Conservation (phyloP, 1,140 invertebrate species). For the Pseudomyrmex concolor region DNA sequence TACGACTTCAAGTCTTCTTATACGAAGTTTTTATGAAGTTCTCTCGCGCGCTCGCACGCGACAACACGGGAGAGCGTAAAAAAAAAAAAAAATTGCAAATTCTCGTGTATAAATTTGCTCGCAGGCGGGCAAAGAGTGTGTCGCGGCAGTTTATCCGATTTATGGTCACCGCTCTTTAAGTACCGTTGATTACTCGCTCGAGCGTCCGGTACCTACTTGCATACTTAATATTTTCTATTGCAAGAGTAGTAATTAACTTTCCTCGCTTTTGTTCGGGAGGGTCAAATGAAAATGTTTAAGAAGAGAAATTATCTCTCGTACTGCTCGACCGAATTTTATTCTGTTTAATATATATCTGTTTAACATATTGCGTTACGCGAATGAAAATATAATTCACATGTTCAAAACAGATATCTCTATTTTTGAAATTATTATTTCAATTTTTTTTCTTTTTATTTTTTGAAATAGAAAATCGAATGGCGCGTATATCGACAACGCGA, state of each 20-base stretch:
- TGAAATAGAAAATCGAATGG: background rate
- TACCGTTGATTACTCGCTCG: constrained; percentile 31
- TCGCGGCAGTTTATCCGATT: constrained; percentile 38
- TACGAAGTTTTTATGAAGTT: constrained; percentile 43
- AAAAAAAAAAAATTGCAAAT: constrained; percentile 37
- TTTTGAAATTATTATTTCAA: no score
- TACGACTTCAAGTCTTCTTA: constrained; percentile 42
- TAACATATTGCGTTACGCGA: background rate
- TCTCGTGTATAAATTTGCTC: constrained; percentile 46
- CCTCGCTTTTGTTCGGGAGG: no score
- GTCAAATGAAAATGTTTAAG: background rate
- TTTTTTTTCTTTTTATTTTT: background rate
- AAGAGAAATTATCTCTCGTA: background rate
- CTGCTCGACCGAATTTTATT: background rate
- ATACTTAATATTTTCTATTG: background rate
- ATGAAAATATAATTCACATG: background rate
- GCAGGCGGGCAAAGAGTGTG: background rate
- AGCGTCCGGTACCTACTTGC: background rate
- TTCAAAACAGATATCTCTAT: background rate
- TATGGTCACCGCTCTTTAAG: constrained; percentile 16
- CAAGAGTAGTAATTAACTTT: background rate
- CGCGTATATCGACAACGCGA: background rate
- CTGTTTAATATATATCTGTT: no score
- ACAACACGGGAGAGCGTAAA: background rate
- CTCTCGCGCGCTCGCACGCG: background rate